Evolutionary conservation across 2,888 invertebrate species (phyloP).

Genomic region (Megamerina dolium): DNA sequence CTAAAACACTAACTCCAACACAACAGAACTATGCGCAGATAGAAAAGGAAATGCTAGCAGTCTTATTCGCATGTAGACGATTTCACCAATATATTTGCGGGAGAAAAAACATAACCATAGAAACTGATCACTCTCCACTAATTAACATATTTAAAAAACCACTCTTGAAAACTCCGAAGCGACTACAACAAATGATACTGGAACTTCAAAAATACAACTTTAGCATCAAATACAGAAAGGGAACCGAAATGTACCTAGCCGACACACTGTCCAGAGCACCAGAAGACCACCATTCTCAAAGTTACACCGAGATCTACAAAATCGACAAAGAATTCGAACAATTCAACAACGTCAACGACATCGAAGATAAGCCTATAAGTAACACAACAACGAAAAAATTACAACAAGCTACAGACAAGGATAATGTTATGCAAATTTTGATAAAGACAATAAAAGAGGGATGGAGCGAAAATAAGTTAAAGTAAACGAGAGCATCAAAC

Average conservation of each 20-base stretch:
- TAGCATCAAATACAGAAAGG: constrained; percentile 4
- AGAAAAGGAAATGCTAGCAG: constrained; percentile 15
- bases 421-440: constrained; percentile 1
- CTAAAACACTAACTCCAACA: constrained; percentile 12
- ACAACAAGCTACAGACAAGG: background rate
- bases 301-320: constrained; percentile 1
- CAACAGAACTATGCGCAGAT: constrained; percentile 16
- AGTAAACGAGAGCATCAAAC: background rate
- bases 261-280: constrained; percentile 4
- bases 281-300: background rate
- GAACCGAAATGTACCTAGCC: background rate
- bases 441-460: constrained; percentile 5
- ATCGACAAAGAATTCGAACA: constrained; percentile 4
- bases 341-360: background rate
- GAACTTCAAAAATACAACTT: constrained; percentile 5
- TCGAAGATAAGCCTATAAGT: background rate
- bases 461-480: constrained; percentile 6
- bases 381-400: constrained; percentile 1
- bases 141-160: constrained; percentile 13
- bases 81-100: constrained; percentile 23
- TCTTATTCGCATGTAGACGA: constrained; percentile 17
- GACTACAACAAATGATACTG: constrained; percentile 4
- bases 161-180: constrained; percentile 8
- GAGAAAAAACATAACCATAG: constrained; percentile 15
- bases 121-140: constrained; percentile 23